Conservation (phyloP, 2,888 invertebrate species). For the Alitta virens region DNA sequence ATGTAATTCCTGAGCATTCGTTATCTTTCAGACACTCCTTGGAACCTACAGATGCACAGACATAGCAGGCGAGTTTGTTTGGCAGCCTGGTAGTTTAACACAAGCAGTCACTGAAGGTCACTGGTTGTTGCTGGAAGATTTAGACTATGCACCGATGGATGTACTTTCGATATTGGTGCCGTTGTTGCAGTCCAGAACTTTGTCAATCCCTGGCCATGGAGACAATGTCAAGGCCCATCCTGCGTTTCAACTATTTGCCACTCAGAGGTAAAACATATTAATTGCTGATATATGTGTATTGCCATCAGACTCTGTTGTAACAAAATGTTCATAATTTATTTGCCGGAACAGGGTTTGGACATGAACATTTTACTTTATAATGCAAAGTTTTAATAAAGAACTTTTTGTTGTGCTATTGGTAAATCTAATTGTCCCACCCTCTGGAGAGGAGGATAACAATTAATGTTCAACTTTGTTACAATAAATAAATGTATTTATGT, state of each 20-base stretch:
- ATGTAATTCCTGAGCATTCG: too few relatives aligned
- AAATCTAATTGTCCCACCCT: too few relatives aligned
- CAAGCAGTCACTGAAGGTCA: slow-evolving; percentile 61
- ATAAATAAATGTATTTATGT: too few relatives aligned
- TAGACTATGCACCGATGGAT: slow-evolving; percentile 90
- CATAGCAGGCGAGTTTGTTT: slow-evolving; percentile 94
- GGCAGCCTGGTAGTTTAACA: slow-evolving; percentile 92
- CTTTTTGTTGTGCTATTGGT: too few relatives aligned
- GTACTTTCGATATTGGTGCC: slow-evolving; percentile 84
- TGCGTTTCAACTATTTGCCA: slow-evolving; percentile 90
- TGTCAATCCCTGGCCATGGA: slow-evolving; percentile 85
- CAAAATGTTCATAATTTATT: too few relatives aligned
- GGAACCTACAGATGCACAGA: slow-evolving; percentile 94
- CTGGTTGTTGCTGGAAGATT: slow-evolving; percentile 93
- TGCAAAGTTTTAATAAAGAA: too few relatives aligned
- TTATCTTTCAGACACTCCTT: slow-evolving; percentile 66
- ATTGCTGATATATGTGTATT: too few relatives aligned
- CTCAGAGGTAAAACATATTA: slow-evolving; percentile 64
- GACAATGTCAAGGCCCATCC: slow-evolving; percentile 77
- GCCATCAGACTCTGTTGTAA: too few relatives aligned
- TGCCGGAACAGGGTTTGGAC: too few relatives aligned
- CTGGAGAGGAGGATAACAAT: too few relatives aligned
- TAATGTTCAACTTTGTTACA: too few relatives aligned
- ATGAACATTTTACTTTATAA: too few relatives aligned
- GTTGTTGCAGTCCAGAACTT: slow-evolving; percentile 76